Evolutionary conservation across 2,113 vertebrate genomes (phyloP).

Genomic region (Peromyscus maniculatus): DNA sequence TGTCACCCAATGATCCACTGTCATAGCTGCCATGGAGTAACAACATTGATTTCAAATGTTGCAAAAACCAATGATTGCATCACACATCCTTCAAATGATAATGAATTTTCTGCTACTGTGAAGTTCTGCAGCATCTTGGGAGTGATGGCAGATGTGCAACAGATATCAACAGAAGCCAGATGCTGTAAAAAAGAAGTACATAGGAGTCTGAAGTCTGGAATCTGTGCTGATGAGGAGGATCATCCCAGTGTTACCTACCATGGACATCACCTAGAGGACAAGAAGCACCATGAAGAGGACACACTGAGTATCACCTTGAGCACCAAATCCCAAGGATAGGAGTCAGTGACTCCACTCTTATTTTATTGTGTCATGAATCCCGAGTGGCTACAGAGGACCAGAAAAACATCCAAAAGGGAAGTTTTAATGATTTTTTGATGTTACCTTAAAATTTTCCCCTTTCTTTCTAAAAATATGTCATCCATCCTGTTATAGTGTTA

Average conservation of each 20-base stretch:
- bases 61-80: conserved; percentile 32
- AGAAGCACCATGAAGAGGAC: neutral
- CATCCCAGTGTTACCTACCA: conserved; percentile 67
- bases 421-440: neutral
- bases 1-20: conserved; percentile 36
- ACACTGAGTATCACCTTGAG: neutral
- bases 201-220: conserved; percentile 68
- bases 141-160: conserved; percentile 30
- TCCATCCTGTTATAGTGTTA: neutral
- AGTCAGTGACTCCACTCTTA: conserved; percentile 53
- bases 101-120: conserved; percentile 25
- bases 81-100: conserved; percentile 14
- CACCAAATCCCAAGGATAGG: conserved; percentile 62
- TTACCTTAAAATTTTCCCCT: neutral
- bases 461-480: neutral
- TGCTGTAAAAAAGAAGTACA: conserved; percentile 78
- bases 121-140: conserved; percentile 36
- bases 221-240: conserved; percentile 69
- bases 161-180: conserved; percentile 70
- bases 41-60: conserved; percentile 30
- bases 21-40: conserved; percentile 46
- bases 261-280: conserved; percentile 30
- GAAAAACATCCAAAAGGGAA: neutral
- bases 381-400: neutral
- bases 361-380: conserved; percentile 55